Evolutionary conservation across 2,888 invertebrate species (phyloP).

Genomic region (Hypolimnas misippus): DNA sequence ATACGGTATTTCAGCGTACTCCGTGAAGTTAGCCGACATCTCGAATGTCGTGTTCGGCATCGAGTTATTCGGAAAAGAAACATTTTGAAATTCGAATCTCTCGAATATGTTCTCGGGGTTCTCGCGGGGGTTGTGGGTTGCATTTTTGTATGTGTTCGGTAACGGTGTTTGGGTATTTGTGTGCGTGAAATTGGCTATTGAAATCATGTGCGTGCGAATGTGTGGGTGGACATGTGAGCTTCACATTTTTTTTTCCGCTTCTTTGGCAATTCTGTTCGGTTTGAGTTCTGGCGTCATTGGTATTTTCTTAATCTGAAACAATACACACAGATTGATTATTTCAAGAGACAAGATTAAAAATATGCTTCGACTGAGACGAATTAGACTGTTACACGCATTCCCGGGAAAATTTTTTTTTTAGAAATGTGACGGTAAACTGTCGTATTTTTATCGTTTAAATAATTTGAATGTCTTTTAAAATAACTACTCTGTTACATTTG

Average conservation of each 20-base stretch:
- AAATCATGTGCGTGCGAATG: slow-evolving; percentile 73
- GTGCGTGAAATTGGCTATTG: slow-evolving; percentile 69
- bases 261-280: slow-evolving; percentile 35
- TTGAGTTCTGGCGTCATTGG: slow-evolving; percentile 19
- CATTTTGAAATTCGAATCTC: slow-evolving; percentile 48
- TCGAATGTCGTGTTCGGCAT: slow-evolving; percentile 56
- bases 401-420: slow-evolving; percentile 6
- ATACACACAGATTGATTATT: slow-evolving; percentile 24
- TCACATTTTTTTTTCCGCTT: slow-evolving; percentile 61
- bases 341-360: slow-evolving; percentile 10
- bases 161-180: slow-evolving; percentile 57
- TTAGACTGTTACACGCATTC: slow-evolving; percentile 10
- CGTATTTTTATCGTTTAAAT: slow-evolving; percentile 6
- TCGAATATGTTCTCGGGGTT: slow-evolving; percentile 46
- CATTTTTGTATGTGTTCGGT: slow-evolving; percentile 58
- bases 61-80: slow-evolving; percentile 51
- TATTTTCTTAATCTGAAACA: slow-evolving; percentile 42
- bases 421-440: neutral
- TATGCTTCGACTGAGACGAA: slow-evolving; percentile 14
- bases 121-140: slow-evolving; percentile 47
- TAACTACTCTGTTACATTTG: neutral
- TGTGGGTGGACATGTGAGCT: slow-evolving; percentile 45
- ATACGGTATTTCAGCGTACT: slow-evolving; percentile 87
- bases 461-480: neutral
- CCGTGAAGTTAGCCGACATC: slow-evolving; percentile 66